phyloP scores from a whole-genome alignment of 1,140 invertebrate species.

The Drosophila suzukii region DNA sequence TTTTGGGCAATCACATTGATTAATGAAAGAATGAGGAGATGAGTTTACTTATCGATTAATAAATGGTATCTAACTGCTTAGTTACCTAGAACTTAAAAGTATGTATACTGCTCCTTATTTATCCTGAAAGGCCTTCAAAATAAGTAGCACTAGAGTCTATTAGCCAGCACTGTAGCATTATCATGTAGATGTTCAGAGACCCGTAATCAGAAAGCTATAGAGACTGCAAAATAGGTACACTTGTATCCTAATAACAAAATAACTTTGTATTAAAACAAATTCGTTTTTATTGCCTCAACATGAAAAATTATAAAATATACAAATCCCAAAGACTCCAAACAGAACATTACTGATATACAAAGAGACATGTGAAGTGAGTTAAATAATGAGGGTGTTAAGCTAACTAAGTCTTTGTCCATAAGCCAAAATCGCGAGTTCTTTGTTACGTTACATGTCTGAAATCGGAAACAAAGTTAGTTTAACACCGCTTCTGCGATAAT shows the following conservation, averaged over 20 bases:
- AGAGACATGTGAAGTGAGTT: conserved; percentile 17
- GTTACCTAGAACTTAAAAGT: too few relatives aligned
- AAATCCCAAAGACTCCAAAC: conserved; percentile 28
- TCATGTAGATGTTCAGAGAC: too few relatives aligned
- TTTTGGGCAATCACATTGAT: neutral
- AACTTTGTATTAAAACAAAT: conserved; percentile 34
- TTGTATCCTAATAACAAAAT: too few relatives aligned
- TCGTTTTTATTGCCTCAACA: conserved; percentile 61
- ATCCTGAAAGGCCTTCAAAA: too few relatives aligned
- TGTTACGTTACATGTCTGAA: conserved; percentile 2
- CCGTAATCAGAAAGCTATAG: too few relatives aligned
- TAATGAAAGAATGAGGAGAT: too few relatives aligned
- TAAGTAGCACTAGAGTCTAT: too few relatives aligned
- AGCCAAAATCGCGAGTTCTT: neutral
- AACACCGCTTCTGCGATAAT: conserved; percentile 67
- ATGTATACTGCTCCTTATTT: too few relatives aligned
- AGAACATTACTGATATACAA: conserved; percentile 14
- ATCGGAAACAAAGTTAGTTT: neutral
- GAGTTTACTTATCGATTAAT: too few relatives aligned
- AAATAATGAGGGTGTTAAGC: conserved; percentile 37
- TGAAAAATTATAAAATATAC: conserved; percentile 33
- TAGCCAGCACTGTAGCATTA: too few relatives aligned
- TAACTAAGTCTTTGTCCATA: conserved; percentile 44
- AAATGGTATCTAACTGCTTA: too few relatives aligned
- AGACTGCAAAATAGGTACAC: too few relatives aligned